Evolutionary conservation across 1,140 invertebrate species (phyloP).

Genomic region (Mactra quadrangularis): DNA sequence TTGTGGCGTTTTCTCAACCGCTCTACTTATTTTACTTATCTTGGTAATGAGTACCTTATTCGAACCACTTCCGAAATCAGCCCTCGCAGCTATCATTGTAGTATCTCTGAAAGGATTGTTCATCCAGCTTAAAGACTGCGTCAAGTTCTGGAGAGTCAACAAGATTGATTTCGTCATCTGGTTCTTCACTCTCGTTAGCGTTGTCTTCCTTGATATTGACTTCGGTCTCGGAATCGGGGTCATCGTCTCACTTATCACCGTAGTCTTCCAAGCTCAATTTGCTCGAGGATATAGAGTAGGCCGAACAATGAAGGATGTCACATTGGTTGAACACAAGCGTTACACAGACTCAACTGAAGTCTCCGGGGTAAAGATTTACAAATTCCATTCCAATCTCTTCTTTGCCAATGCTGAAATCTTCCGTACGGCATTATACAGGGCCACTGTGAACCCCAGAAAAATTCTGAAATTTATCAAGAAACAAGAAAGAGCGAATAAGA

Average conservation of each 20-base stretch:
- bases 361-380: constrained; percentile 83
- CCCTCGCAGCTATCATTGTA: constrained; percentile 81
- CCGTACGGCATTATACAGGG: constrained; percentile 74
- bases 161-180: constrained; percentile 82
- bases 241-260: constrained; percentile 76
- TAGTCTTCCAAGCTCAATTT: constrained; percentile 81
- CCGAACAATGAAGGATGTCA: constrained; percentile 69
- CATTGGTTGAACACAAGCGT: constrained; percentile 69
- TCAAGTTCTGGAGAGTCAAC: constrained; percentile 79
- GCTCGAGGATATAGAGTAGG: constrained; percentile 76
- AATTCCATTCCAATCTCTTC: constrained; percentile 84
- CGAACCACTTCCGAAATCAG: constrained; percentile 82
- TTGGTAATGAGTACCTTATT: constrained; percentile 83
- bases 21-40: constrained; percentile 84
- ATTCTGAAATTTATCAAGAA: constrained; percentile 78
- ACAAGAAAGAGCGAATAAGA: constrained; percentile 65
- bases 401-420: constrained; percentile 85
- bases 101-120: constrained; percentile 80
- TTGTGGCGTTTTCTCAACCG: constrained; percentile 82
- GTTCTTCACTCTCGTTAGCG: constrained; percentile 79
- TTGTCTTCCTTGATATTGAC: constrained; percentile 80
- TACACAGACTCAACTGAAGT: constrained; percentile 76
- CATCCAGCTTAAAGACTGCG: constrained; percentile 77
- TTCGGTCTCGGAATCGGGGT: constrained; percentile 80
- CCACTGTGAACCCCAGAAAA: constrained; percentile 77